Base-by-base conservation (phyloP, 35 echinoderm and acorn worm genomes). In the Patiria miniata region DNA sequence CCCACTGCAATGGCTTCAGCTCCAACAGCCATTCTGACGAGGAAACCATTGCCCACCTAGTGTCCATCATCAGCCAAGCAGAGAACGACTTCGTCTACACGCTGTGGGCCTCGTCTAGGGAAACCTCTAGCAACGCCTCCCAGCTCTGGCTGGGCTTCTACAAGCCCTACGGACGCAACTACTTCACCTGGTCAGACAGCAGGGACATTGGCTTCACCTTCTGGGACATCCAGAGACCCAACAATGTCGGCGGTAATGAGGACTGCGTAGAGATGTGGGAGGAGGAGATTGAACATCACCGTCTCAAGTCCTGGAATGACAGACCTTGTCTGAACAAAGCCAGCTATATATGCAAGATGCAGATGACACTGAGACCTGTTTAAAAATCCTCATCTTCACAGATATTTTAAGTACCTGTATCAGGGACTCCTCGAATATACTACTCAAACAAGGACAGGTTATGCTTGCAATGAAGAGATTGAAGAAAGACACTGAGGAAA, bases 251-350 rank as follows among this genome's bases (percentile, higher is more conserved):
- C 8, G 82, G 38, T 84, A 36, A 84, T 39, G 82, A 84, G 33
- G 57, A 84, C 29, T 84, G 82, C 37, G 82, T 58, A 2, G 82
- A 84, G 82, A 84, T 84, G 82, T 84, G 82, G 82, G 82, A 84
- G 36, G 38, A 58, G 30, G 38, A 38, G 7, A 36, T 84, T 53
- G 53, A 60, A 2, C 32, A 36, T 12, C 82, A 84, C 22, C 53
- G 39, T 38, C 53, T 58, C 9, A 84, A 84, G 38, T 59, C 51
- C 10, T 84, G 82, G 82, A 84, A 84, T 84, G 82, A 84, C 39
- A 61, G 52, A 36, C 29, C 55, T 7, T 84, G 82, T n/a, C 36
- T n/a, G 26, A 7, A 73, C 34, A 34, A 30, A 73, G 65, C 65
- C 34, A 73, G 65, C 26, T 73, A 32, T 23, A 36, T 73, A 26